A percentile compares a stretch with the other conserved stretches of the same genome.
Conservation (phyloP, 2,888 invertebrate genomes). For the Alviniconcha strummeri region DNA sequence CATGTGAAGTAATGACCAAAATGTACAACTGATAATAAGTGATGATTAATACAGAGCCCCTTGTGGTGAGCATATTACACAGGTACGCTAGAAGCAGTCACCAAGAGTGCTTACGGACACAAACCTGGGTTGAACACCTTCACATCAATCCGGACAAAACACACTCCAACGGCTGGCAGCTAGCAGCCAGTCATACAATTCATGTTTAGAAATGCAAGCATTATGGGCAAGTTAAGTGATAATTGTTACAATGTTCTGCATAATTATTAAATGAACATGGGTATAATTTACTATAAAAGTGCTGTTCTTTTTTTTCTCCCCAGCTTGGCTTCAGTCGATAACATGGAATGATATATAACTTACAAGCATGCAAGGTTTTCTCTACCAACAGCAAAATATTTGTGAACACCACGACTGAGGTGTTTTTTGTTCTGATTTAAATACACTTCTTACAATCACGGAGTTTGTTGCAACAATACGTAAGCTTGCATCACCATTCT, state of each 20-base stretch:
- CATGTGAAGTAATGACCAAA: not conserved
- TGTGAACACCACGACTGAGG: too few species aligned
- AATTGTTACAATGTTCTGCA: not conserved
- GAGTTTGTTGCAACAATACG: too few species aligned
- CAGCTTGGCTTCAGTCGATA: too few species aligned
- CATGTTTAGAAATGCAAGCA: not conserved
- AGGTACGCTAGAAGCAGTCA: not conserved
- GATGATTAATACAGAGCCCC: not conserved
- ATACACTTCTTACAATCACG: too few species aligned
- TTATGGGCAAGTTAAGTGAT: not conserved
- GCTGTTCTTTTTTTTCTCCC: not conserved
- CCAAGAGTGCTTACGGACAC: not conserved
- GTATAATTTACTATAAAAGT: not conserved
- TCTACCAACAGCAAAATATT: too few species aligned
- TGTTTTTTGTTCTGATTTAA: too few species aligned
- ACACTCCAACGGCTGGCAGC: too few species aligned
- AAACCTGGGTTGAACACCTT: not conserved
- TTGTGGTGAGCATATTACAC: conserved; percentile 21
- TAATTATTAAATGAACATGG: not conserved
- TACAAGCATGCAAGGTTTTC: not conserved
- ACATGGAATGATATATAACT: conserved; percentile 11
- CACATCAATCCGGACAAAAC: not conserved
- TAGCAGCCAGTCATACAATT: not conserved
- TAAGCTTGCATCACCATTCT: too few species aligned
- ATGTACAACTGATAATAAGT: not conserved